These are phyloP conservation scores for Temnothorax longispinosus DNA, from an alignment of 1,140 invertebrate genomes.

Conservation along the genomic window DNA sequence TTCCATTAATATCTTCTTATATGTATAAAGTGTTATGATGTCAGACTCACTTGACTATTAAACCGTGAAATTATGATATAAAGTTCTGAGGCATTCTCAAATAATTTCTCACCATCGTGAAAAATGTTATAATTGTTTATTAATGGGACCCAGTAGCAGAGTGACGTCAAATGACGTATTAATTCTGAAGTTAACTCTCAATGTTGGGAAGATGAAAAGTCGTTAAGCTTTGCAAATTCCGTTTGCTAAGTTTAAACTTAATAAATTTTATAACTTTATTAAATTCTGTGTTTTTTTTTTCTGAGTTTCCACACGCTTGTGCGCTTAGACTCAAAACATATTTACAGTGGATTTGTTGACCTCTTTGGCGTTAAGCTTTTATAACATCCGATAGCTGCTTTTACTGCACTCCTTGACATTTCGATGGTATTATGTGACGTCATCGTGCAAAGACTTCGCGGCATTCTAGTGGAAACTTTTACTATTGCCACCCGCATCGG, in stretches of 20 bases:
- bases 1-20: not conserved
- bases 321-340: not conserved
- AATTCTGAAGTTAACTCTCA: not conserved
- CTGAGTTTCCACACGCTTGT: not conserved
- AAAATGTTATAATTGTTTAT: not conserved
- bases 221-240: not conserved
- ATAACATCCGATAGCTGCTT: not conserved
- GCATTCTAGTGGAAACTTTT: not conserved
- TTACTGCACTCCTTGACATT: conserved; percentile 43
- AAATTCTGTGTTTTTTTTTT: not conserved
- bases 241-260: not conserved
- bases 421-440: conserved; percentile 22
- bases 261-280: not conserved
- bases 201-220: not conserved
- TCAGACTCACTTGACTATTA: not conserved
- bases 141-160: not conserved
- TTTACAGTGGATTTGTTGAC: conserved; percentile 7
- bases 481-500: not conserved
- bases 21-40: not conserved
- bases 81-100: not conserved
- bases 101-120: not conserved
- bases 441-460: not conserved
- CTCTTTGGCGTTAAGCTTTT: not conserved
- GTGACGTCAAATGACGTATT: too few species aligned
- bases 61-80: not conserved